Percentiles rank a stretch among this genome's conserved stretches.
Evolutionary conservation across 2,888 invertebrate species (phyloP).

Genomic region (Microctonus hyperodae): DNA sequence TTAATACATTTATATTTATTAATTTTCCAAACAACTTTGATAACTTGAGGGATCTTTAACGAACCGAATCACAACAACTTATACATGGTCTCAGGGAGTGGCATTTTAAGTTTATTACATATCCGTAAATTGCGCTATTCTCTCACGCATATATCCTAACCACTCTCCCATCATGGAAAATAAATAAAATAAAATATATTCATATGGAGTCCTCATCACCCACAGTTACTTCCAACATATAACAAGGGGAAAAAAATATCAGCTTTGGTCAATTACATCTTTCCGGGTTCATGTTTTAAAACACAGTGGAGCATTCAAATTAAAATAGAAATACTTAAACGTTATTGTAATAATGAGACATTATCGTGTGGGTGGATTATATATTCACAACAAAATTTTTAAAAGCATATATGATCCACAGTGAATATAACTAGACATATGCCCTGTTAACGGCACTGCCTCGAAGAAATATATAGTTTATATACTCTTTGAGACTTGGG

Average conservation of each 20-base stretch:
- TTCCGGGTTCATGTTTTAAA: slow-evolving; percentile 19
- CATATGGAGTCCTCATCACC: not conserved
- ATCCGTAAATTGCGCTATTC: slow-evolving; percentile 3
- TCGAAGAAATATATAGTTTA: slow-evolving; percentile 37
- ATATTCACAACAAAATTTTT: not conserved
- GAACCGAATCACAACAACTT: slow-evolving; percentile 13
- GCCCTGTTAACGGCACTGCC: slow-evolving; percentile 52
- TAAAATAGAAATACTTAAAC: slow-evolving; percentile 11
- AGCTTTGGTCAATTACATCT: slow-evolving; percentile 15
- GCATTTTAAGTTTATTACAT: not conserved
- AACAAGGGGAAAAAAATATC: not conserved
- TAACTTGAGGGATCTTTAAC: slow-evolving; percentile 15
- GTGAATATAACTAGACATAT: slow-evolving; percentile 32
- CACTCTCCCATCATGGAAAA: not conserved
- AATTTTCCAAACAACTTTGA: not conserved
- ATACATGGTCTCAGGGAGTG: slow-evolving; percentile 12
- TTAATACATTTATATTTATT: slow-evolving; percentile 7
- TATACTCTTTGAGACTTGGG: no score
- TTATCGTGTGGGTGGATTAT: slow-evolving; percentile 24
- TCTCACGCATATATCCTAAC: slow-evolving; percentile 13
- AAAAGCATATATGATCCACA: not conserved
- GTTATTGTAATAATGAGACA: slow-evolving; percentile 19
- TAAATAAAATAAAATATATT: no score
- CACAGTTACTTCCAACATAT: not conserved
- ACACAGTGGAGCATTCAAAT: slow-evolving; percentile 7